These are phyloP conservation scores for Stictonetta naevosa DNA, from an alignment of 2,113 vertebrate species.

Conservation along the genomic window DNA sequence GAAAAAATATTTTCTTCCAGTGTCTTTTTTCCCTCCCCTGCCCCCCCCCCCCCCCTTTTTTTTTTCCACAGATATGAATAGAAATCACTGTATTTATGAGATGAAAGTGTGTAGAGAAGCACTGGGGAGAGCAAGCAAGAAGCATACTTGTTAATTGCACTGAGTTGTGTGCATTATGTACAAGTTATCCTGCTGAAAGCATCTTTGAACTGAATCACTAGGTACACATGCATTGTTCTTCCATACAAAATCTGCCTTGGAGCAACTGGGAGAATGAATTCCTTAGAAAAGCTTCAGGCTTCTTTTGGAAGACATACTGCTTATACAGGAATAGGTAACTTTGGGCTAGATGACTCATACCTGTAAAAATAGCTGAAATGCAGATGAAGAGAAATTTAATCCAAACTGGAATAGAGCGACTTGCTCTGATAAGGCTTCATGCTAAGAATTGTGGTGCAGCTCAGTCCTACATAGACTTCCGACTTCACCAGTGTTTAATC, in stretches of 20 bases:
- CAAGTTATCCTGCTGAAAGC: neutral
- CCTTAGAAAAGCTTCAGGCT: neutral
- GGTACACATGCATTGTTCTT: neutral
- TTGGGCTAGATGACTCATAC: neutral
- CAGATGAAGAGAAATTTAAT: neutral
- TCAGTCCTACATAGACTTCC: neutral
- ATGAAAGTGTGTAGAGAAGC: neutral
- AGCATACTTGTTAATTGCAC: neutral
- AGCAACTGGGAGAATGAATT: neutral
- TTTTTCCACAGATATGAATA: neutral
- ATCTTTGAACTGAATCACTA: neutral
- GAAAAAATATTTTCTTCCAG: neutral
- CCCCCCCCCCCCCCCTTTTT: neutral
- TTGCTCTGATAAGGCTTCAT: neutral
- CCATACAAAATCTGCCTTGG: neutral
- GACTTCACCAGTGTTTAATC: neutral
- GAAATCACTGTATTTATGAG: neutral
- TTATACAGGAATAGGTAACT: neutral
- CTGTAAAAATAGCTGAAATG: slow-evolving; percentile 7
- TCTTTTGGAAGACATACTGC: neutral
- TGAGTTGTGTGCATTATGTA: neutral
- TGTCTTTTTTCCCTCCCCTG: neutral
- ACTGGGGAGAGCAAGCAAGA: neutral
- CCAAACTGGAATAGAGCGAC: neutral
- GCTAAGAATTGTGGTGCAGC: neutral